Base-by-base conservation (phyloP, 2,888 invertebrate genomes). In the Plebejus argus region DNA sequence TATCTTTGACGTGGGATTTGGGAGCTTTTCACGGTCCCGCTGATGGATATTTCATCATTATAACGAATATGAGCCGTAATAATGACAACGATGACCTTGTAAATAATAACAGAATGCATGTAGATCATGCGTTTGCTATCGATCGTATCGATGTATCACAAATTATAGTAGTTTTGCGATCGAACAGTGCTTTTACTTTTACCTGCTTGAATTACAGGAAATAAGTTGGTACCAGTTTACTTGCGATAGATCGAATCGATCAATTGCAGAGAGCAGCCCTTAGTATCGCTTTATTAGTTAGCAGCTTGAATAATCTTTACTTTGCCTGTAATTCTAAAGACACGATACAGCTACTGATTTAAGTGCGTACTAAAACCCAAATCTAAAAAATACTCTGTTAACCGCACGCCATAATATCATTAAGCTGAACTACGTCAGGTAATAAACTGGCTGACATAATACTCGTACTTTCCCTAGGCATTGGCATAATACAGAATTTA, bases 1-100 rank as follows among this genome's bases (percentile, higher is more conserved):
- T 28, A 66, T 66, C 28, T 18, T 66, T 66, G 66, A 66, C 66
- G 28, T 66, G 66, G 66, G 66, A 66, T 66, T 66, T 66, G 66
- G 66, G 18, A 33, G 66, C 66, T 66, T 66, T 61, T 61, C 61
- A 61, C 61, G 20, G 20, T 58, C 23, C 66, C 20, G 18, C 28
- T 66, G 66, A 66, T 66, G 66, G 66, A 66, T 66, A 66, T 66
- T 66, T 28, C 28, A 33, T 18, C 66, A 18, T 28, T 15, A 33
- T 66, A 66, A 66, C 8, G 28, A 66, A 66, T 33, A 66, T 66
- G 6, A 18, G 28, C 28, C 15, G 1, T 6, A 66, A 18, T 28
- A 12, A 28, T 66, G 28, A 66, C 61, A 23, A 23, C 61, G 10
- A 10, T 61, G 10, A 4, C 10, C 61, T 20, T 23, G 8, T 23